A percentile compares a stretch with the other conserved stretches of the same genome.
Conservation (phyloP, 2,113 vertebrate genomes). For the Rhinolophus ferrumequinum region DNA sequence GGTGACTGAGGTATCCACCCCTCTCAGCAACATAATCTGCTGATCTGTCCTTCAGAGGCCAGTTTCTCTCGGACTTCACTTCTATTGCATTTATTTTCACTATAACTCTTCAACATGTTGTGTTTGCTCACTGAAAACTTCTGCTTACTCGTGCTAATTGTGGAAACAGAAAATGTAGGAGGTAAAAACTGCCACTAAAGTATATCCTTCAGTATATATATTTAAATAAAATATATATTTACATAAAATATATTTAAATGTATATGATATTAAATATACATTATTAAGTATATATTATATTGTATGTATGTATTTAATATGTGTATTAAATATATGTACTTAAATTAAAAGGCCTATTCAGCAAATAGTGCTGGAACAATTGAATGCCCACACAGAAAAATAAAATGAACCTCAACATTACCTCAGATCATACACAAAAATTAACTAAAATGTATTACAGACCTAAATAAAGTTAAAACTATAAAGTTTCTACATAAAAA, state of each 20-base stretch:
- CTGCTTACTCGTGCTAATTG: neutral
- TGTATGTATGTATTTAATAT: too few species aligned
- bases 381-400: neutral
- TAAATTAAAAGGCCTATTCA: neutral
- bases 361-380: neutral
- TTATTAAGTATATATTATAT: neutral
- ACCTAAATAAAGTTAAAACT: conserved; percentile 30
- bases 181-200: neutral
- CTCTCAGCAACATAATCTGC: neutral
- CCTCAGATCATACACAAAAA: neutral
- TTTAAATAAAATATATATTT: neutral
- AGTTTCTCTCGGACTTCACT: neutral
- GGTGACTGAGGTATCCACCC: neutral
- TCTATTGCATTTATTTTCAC: neutral
- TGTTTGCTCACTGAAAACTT: neutral
- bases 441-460: neutral
- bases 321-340: neutral
- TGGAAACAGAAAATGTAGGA: neutral
- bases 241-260: too few species aligned
- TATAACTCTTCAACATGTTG: neutral
- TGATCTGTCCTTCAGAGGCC: neutral
- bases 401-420: neutral
- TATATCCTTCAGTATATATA: neutral
- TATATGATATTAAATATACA: too few species aligned
- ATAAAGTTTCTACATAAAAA: neutral